Percentiles rank a stretch among this genome's conserved stretches.
Conservation (phyloP, 2,888 invertebrate species). For the Agrotis ipsilon region DNA sequence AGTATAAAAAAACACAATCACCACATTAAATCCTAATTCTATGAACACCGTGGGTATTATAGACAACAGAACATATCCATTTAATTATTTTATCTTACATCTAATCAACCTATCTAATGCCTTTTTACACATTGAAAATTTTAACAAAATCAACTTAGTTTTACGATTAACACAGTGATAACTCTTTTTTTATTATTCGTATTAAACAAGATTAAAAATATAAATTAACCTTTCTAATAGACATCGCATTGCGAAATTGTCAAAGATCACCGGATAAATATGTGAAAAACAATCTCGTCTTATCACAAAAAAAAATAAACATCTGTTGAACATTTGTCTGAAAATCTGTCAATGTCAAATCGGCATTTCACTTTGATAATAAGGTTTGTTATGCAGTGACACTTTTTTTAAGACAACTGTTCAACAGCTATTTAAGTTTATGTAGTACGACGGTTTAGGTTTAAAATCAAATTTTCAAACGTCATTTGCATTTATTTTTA, state of each 20-base stretch:
- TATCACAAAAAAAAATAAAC: too few species aligned
- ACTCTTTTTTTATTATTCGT: neutral
- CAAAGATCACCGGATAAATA: neutral
- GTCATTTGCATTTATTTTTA: neutral
- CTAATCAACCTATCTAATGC: neutral
- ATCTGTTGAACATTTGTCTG: too few species aligned
- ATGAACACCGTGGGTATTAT: conserved; percentile 51
- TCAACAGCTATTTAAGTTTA: too few species aligned
- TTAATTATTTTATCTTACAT: neutral
- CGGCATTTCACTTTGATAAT: too few species aligned
- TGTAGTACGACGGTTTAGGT: too few species aligned
- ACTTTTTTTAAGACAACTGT: too few species aligned
- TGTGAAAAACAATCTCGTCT: too few species aligned
- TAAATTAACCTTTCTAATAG: neutral
- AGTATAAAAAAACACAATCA: conserved; percentile 35
- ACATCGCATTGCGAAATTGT: neutral
- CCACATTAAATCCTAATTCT: conserved; percentile 32
- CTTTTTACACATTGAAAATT: too few species aligned
- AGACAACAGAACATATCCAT: conserved; percentile 12
- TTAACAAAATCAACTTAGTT: too few species aligned
- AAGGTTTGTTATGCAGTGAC: too few species aligned
- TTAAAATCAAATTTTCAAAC: too few species aligned
- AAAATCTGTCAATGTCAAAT: too few species aligned
- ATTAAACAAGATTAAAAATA: neutral
- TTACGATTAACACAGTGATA: neutral